phyloP scores from a whole-genome alignment of 2,113 vertebrate genomes.

The Bubo scandiacus region DNA sequence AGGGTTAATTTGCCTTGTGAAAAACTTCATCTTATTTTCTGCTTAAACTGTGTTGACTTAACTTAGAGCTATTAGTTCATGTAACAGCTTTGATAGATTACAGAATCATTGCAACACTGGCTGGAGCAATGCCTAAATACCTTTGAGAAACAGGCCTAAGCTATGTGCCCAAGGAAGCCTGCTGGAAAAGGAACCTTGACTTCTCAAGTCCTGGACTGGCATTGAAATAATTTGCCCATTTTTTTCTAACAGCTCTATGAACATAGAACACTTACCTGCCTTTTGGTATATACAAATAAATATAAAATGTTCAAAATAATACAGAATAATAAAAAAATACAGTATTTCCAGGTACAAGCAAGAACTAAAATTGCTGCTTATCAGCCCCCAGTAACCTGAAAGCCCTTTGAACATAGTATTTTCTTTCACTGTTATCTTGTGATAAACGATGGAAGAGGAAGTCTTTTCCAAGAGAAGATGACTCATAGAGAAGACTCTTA shows the following conservation, averaged over 20 bases:
- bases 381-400: neutral
- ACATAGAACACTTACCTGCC: neutral
- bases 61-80: constrained; percentile 41
- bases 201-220: neutral
- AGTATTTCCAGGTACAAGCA: neutral
- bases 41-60: constrained; percentile 39
- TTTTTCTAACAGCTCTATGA: neutral
- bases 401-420: neutral
- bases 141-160: constrained; percentile 10
- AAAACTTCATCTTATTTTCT: constrained; percentile 23
- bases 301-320: neutral
- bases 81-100: constrained; percentile 55
- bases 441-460: neutral
- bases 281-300: neutral
- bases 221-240: neutral
- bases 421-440: neutral
- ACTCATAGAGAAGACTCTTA: neutral
- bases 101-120: constrained; percentile 51
- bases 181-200: neutral
- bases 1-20: constrained; percentile 16
- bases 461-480: constrained; percentile 20
- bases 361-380: neutral
- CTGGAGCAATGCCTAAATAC: constrained; percentile 52
- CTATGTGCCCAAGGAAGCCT: neutral
- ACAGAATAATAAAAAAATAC: neutral